Conservation (phyloP, 2,113 vertebrate species). For the Odocoileus hemionus region DNA sequence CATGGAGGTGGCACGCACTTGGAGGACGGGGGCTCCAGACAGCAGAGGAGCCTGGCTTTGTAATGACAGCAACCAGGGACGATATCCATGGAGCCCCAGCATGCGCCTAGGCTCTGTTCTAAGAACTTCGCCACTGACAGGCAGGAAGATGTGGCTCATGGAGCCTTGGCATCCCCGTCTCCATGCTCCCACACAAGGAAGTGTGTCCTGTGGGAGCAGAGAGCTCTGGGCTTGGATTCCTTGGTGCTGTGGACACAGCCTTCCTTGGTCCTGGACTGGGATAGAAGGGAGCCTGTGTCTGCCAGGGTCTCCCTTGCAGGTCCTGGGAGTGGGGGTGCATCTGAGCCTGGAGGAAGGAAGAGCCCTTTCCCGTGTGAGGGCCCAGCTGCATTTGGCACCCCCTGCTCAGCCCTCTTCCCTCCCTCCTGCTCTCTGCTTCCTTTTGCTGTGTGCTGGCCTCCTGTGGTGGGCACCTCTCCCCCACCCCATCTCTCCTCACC, state of each 20-base stretch:
- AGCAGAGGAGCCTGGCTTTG: neutral
- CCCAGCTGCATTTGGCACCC: neutral
- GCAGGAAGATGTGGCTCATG: neutral
- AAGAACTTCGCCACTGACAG: neutral
- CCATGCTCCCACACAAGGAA: neutral
- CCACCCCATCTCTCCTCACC: neutral
- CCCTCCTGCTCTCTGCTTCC: neutral
- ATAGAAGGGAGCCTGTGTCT: neutral
- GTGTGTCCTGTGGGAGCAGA: neutral
- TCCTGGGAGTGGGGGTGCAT: accelerated
- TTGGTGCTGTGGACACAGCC: no score
- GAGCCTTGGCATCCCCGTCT: neutral
- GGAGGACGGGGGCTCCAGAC: neutral
- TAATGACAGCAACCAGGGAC: neutral
- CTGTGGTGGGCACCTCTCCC: neutral
- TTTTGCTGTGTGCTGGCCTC: neutral
- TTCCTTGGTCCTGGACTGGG: neutral
- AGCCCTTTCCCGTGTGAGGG: neutral
- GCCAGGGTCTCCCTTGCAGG: neutral
- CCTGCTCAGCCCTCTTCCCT: neutral
- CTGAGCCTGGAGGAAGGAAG: neutral
- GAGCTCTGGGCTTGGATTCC: neutral
- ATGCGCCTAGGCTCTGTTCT: neutral
- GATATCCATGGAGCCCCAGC: neutral
- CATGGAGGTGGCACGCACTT: accelerated